Conservation (phyloP, 2,888 invertebrate genomes). For the Drosophila stalkeri region DNA sequence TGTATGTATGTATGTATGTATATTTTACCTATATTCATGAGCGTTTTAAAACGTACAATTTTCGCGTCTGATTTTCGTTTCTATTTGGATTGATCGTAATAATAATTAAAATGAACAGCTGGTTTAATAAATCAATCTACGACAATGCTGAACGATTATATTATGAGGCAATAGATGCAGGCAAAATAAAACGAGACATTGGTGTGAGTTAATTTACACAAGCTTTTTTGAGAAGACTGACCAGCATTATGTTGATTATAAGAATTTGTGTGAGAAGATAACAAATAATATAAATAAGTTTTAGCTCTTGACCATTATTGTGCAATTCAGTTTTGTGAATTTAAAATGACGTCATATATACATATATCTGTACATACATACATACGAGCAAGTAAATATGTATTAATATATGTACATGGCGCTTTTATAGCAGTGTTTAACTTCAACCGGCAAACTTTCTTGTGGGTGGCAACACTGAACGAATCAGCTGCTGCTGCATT, state of each 20-base stretch:
- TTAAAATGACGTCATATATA: background rate
- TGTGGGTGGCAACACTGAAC: slow-evolving; percentile 49
- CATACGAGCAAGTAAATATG: slow-evolving; percentile 1
- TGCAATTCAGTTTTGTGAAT: background rate
- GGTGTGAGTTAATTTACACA: slow-evolving; percentile 37
- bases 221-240: background rate
- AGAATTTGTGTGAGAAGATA: background rate
- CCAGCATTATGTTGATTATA: background rate
- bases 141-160: slow-evolving; percentile 50
- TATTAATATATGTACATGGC: background rate
- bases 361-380: background rate
- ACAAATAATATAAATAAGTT: background rate
- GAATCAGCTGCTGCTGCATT: slow-evolving; percentile 54
- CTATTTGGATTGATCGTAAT: slow-evolving; percentile 8
- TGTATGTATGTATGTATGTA: slow-evolving; percentile 1
- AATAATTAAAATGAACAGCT: slow-evolving; percentile 47
- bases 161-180: slow-evolving; percentile 30
- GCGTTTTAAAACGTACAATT: slow-evolving; percentile 19
- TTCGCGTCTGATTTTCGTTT: slow-evolving; percentile 10
- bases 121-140: slow-evolving; percentile 50
- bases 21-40: slow-evolving; percentile 11
- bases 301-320: background rate
- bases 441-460: slow-evolving; percentile 21
- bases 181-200: background rate
- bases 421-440: slow-evolving; percentile 1